Base-by-base conservation (phyloP, 2,797 vertebrate genomes). In the Enteromius trimaculatus region DNA sequence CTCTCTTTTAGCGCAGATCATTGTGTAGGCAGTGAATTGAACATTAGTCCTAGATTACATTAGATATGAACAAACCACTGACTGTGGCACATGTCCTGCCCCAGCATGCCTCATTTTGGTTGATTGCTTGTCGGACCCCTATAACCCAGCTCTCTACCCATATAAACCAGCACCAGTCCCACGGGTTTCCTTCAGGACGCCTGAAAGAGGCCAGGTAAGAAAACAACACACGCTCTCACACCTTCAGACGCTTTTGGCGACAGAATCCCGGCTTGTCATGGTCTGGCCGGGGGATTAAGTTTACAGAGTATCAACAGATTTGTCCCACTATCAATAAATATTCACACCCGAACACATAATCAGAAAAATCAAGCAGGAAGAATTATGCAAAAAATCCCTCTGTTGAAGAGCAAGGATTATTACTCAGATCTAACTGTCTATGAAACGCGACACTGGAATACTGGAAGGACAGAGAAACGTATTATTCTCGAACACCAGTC, bases 131-230 rank as follows among this genome's bases (percentile, higher is more conserved):
- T 71, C 39, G 64, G 66, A 84, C 88, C 88, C 88, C 86, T 87
- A 88, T 89, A 83, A 79, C 75, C 72, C 65, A 34, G 66, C 31
- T 77, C 34, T 26, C 82, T 77, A 75, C 89, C 89, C 88, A 85
- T 88, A 90, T 89, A 76, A 55, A 49, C n/a, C 42, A 37, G 69
- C 87, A 87, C 87, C 86, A 78, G 84, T 89, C 85, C 60, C 88
- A 86, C 87, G 77, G 86, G 87, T 88, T 90, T 88, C 78, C 82
- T 66, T 87, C 71, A 82, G 58, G 68, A 87, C 42, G 53, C 77
- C 74, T 82, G 34, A 60, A 17, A 75, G n/a, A 80, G 29, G 75
- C 70, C 72, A n/a, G 70, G 62, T 80, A 84, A 76, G 86, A 68
- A 89, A 87, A 86, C 81, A 85, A 85, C 79, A 84, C 39, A 79